Evolutionary conservation across 2,113 vertebrate species (phyloP).

Genomic region (Tauraco erythrolophus): DNA sequence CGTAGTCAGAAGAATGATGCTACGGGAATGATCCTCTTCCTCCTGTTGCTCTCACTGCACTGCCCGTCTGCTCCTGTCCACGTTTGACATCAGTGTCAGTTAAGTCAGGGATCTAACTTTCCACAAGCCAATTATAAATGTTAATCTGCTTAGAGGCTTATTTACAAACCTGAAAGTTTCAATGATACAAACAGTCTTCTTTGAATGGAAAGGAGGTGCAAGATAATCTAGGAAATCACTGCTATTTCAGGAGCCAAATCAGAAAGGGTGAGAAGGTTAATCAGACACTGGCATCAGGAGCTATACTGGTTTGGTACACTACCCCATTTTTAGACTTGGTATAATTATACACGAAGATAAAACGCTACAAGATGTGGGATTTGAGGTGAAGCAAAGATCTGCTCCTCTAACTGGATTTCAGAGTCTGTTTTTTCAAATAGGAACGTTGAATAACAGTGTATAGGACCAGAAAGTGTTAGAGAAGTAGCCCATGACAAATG

Average conservation of each 20-base stretch:
- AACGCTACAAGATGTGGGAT: neutral
- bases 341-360: neutral
- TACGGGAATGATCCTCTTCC: neutral
- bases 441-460: neutral
- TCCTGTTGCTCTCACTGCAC: neutral
- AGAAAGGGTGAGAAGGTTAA: slow-evolving; percentile 19
- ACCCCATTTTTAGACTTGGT: neutral
- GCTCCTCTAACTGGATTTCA: neutral
- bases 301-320: neutral
- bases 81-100: neutral
- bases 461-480: neutral
- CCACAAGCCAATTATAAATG: neutral
- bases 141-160: slow-evolving; percentile 57
- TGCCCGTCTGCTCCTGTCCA: neutral
- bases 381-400: neutral
- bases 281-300: neutral
- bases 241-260: slow-evolving; percentile 42
- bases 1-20: neutral
- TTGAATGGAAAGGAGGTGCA: slow-evolving; percentile 20
- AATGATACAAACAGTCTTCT: neutral
- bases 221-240: slow-evolving; percentile 25
- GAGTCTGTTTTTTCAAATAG: neutral
- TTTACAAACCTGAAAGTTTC: slow-evolving; percentile 17
- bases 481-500: neutral
- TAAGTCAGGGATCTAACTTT: neutral